phyloP scores from a whole-genome alignment of 2,797 vertebrate species.

The Dermochelys coriacea region DNA sequence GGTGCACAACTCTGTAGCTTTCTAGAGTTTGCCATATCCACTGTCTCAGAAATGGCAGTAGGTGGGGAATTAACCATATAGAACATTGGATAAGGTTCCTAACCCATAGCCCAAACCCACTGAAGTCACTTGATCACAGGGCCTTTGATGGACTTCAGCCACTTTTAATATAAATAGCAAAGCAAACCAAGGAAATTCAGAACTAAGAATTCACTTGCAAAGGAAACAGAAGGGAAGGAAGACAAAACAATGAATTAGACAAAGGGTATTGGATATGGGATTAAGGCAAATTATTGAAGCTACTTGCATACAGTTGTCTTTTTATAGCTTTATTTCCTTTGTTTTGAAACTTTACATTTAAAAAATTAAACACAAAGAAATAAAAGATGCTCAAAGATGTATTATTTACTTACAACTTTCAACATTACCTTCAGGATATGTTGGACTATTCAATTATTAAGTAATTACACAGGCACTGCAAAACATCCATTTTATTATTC shows the following conservation, averaged over 20 bases:
- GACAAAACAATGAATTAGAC: background rate
- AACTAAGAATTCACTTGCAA: background rate
- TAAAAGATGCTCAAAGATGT: background rate
- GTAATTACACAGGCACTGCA: constrained; percentile 48
- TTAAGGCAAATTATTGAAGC: background rate
- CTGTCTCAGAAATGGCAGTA: background rate
- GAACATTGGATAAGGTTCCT: background rate
- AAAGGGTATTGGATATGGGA: background rate
- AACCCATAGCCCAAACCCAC: background rate
- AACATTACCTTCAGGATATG: constrained; percentile 39
- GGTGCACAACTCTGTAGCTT: background rate
- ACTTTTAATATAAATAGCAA: background rate
- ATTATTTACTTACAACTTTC: background rate
- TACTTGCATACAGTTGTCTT: background rate
- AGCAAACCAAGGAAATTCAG: background rate
- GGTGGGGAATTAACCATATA: background rate
- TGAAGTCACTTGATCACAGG: background rate
- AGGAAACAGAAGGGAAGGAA: background rate
- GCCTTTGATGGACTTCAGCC: background rate
- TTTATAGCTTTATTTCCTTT: background rate
- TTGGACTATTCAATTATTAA: constrained; percentile 60
- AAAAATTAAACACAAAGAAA: background rate
- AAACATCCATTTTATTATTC: constrained; percentile 43
- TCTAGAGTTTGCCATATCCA: background rate
- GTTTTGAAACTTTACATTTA: background rate